Percentiles rank a stretch among this genome's conserved stretches.
phyloP scores from a whole-genome alignment of 1,140 invertebrate genomes.

The Lepidurus couesii region DNA sequence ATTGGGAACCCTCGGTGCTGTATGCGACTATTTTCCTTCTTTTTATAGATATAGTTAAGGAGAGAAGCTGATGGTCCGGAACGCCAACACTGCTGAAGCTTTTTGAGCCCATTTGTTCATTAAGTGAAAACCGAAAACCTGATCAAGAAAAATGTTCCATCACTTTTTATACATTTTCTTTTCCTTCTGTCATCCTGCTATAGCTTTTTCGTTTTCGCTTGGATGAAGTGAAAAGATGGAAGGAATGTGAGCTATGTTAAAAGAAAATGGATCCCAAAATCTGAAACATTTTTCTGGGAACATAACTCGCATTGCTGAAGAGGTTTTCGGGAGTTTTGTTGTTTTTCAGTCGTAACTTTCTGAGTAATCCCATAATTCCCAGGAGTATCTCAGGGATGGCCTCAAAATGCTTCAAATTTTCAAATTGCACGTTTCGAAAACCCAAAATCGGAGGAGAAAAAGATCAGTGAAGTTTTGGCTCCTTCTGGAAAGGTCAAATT shows the following conservation, averaged over 20 bases:
- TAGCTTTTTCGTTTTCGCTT: not conserved
- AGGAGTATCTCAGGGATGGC: not conserved
- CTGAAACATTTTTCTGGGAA: no score
- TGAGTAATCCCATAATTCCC: no score
- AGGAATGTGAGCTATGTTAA: not conserved
- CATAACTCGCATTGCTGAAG: no score
- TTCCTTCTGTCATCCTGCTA: not conserved
- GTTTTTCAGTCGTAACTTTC: no score
- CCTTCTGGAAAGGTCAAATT: not conserved
- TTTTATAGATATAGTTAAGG: slow-evolving; percentile 13
- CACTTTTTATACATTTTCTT: not conserved
- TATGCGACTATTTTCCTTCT: not conserved
- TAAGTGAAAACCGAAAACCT: not conserved
- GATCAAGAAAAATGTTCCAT: slow-evolving; percentile 2
- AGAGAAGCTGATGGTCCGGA: not conserved
- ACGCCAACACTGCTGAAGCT: not conserved
- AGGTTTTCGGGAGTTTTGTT: no score
- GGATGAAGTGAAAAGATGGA: not conserved
- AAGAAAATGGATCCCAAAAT: not conserved
- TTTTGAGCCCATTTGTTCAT: slow-evolving; percentile 8
- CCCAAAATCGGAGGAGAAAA: not conserved
- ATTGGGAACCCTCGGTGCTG: not conserved
- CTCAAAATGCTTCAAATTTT: not conserved
- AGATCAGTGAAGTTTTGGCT: not conserved
- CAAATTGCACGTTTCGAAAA: slow-evolving; percentile 2